A percentile compares a stretch with the other conserved stretches of the same genome.
Conservation (phyloP, 2,113 vertebrate species). For the Emydocephalus ijimae region DNA sequence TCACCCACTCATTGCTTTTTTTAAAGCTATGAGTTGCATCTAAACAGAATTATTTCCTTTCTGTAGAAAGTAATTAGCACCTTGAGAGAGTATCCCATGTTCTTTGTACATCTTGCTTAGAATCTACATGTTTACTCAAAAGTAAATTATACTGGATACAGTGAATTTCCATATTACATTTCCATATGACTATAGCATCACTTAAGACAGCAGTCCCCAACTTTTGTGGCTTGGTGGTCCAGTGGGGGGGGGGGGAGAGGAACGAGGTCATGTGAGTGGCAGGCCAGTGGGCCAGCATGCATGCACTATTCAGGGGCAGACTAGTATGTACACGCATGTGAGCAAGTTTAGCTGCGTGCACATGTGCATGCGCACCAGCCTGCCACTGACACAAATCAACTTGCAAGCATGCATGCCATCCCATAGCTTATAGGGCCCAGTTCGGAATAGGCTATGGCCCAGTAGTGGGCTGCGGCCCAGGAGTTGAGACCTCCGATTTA, state of each 20-base stretch:
- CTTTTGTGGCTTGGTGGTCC: not conserved
- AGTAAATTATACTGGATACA: not conserved
- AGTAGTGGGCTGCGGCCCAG: not conserved
- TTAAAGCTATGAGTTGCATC: slow-evolving; percentile 22
- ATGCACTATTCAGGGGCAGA: not conserved
- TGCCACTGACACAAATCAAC: not conserved
- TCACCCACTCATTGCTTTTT: slow-evolving; percentile 29
- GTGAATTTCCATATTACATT: not conserved
- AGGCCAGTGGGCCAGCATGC: not conserved
- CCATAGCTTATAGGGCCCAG: not conserved
- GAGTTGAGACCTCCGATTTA: not conserved
- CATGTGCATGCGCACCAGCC: not conserved
- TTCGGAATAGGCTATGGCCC: not conserved
- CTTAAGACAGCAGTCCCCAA: not conserved
- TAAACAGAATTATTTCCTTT: slow-evolving; percentile 7
- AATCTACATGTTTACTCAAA: not conserved
- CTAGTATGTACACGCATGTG: not conserved
- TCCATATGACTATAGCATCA: not conserved
- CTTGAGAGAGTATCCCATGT: not conserved
- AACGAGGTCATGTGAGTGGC: fast-evolving
- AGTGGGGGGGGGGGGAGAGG: too few species aligned
- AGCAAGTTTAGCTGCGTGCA: not conserved
- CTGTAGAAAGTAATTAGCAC: slow-evolving; percentile 7
- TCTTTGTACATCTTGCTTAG: not conserved
- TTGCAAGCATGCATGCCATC: not conserved